A percentile compares a stretch with the other conserved stretches of the same genome.
Conservation (phyloP, 2,113 vertebrate genomes). For the Nipponia nippon region DNA sequence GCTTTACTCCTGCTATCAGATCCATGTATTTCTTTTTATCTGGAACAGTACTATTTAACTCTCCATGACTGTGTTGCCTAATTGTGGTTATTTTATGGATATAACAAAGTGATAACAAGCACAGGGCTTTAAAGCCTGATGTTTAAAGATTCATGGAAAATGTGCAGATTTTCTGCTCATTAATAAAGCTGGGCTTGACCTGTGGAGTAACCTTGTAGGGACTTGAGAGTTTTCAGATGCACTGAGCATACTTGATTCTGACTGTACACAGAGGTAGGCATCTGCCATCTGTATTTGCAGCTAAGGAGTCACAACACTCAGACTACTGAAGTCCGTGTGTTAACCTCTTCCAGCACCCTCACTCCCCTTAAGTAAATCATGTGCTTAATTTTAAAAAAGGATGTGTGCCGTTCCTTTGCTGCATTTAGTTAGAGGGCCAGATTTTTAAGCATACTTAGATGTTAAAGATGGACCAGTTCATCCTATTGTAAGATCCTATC, state of each 20-base stretch:
- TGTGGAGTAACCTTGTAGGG: neutral
- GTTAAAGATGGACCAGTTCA: neutral
- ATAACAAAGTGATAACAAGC: neutral
- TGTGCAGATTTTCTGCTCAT: neutral
- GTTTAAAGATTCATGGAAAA: neutral
- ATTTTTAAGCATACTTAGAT: neutral
- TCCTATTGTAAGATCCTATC: neutral
- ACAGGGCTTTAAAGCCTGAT: neutral
- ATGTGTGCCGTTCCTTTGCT: neutral
- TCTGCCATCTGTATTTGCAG: neutral
- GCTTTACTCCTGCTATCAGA: neutral
- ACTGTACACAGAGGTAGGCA: neutral
- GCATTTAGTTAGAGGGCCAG: neutral
- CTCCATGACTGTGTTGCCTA: fast-evolving
- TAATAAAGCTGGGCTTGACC: neutral
- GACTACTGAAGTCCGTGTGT: neutral
- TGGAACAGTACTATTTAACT: neutral
- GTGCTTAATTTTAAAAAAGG: neutral
- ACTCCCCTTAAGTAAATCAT: neutral
- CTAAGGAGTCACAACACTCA: neutral
- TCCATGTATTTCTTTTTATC: neutral
- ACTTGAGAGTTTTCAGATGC: neutral
- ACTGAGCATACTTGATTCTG: neutral
- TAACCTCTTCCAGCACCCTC: neutral
- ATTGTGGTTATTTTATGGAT: neutral